Evolutionary conservation across 2,113 vertebrate genomes (phyloP).

Genomic region (Panthera leo): DNA sequence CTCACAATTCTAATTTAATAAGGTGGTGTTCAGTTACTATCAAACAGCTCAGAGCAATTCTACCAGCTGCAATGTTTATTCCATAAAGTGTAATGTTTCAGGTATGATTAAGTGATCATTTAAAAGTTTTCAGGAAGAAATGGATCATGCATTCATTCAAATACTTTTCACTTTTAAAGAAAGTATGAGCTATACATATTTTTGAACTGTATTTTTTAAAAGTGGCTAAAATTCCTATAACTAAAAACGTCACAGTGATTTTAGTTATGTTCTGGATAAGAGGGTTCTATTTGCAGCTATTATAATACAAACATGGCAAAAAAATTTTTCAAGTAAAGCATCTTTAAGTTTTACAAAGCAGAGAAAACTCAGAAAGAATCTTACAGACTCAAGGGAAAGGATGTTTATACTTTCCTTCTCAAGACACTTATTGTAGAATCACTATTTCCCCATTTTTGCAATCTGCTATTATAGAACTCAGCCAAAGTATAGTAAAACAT

Average conservation of each 20-base stretch:
- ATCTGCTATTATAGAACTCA: background rate
- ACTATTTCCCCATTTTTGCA: background rate
- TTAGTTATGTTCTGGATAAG: slow-evolving; percentile 34
- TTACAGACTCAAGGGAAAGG: background rate
- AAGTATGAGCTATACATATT: background rate
- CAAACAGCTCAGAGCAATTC: slow-evolving; percentile 49
- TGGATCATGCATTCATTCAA: background rate
- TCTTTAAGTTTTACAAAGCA: slow-evolving; percentile 35
- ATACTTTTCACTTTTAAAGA: slow-evolving; percentile 40
- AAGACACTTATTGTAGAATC: background rate
- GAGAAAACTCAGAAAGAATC: background rate
- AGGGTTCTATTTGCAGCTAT: background rate
- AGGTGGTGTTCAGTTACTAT: slow-evolving; percentile 45
- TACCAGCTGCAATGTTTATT: slow-evolving; percentile 32
- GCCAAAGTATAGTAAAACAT: background rate
- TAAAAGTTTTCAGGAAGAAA: slow-evolving; percentile 30
- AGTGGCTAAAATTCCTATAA: background rate
- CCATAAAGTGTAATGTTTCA: slow-evolving; percentile 34
- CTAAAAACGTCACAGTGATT: slow-evolving; percentile 22
- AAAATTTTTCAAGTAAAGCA: slow-evolving; percentile 7
- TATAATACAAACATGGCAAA: slow-evolving; percentile 23
- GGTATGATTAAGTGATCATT: slow-evolving; percentile 39
- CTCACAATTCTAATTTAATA: slow-evolving; percentile 64
- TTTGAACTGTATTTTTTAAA: background rate
- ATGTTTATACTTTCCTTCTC: background rate